phyloP scores from a whole-genome alignment of 2,888 invertebrate genomes.

The Orthonychiurus folsomi region DNA sequence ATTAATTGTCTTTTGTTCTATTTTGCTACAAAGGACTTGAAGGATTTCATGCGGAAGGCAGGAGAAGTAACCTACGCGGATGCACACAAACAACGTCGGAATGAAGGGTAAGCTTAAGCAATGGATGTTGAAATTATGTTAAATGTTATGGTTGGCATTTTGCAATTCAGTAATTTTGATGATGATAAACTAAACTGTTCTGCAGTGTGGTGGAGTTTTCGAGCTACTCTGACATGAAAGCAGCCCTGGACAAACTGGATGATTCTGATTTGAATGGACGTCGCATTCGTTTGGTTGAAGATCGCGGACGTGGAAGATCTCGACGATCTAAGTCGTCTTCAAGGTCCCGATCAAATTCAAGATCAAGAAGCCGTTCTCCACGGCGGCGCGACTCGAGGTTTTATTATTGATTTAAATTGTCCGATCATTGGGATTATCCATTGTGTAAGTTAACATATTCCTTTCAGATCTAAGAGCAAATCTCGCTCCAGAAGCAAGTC shows the following conservation, averaged over 20 bases:
- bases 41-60: slow-evolving; percentile 98
- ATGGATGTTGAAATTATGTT: too few relatives aligned
- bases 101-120: slow-evolving; percentile 67
- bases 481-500: slow-evolving; percentile 42
- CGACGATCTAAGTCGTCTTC: slow-evolving; percentile 28
- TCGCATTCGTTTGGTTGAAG: slow-evolving; percentile 81
- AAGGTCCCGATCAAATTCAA: slow-evolving; percentile 37
- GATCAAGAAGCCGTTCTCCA: slow-evolving; percentile 59
- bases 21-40: slow-evolving; percentile 67
- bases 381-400: slow-evolving; percentile 51
- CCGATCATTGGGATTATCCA: too few relatives aligned
- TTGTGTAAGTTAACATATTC: slow-evolving; percentile 45
- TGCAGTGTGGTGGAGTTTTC: slow-evolving; percentile 93
- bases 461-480: slow-evolving; percentile 56
- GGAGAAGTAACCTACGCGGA: slow-evolving; percentile 99
- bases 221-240: slow-evolving; percentile 87
- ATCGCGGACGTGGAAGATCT: slow-evolving; percentile 50
- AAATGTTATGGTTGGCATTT: too few relatives aligned
- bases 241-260: slow-evolving; percentile 91
- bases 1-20: neutral
- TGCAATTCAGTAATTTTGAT: too few relatives aligned
- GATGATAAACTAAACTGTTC: too few relatives aligned
- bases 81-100: slow-evolving; percentile 90
- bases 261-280: slow-evolving; percentile 94
- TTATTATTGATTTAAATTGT: slow-evolving; percentile 42